A percentile compares a stretch with the other conserved stretches of the same genome.
These are phyloP conservation scores for Oryctolagus cuniculus DNA, from an alignment of 2,113 vertebrate species.

Conservation along the genomic window DNA sequence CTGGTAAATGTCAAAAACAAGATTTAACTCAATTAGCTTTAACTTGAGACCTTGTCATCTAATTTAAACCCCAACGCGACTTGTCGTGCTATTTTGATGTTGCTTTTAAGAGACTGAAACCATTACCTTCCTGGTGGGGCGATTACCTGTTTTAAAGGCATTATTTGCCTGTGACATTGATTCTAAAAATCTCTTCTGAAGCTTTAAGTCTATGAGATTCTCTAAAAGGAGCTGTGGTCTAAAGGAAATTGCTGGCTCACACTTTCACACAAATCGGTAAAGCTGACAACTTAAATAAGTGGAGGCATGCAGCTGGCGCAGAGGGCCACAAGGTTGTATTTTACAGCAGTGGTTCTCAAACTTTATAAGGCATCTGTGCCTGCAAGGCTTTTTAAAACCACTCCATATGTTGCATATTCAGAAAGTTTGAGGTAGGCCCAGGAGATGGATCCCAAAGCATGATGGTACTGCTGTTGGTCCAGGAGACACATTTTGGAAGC, in stretches of 20 bases:
- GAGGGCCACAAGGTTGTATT: neutral
- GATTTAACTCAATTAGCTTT: slow-evolving; percentile 53
- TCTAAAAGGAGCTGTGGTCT: slow-evolving; percentile 45
- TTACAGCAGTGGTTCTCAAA: neutral
- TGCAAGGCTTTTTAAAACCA: neutral
- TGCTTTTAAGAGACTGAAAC: slow-evolving; percentile 60
- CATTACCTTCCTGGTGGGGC: slow-evolving; percentile 49
- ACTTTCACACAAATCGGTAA: neutral
- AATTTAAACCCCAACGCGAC: slow-evolving; percentile 42
- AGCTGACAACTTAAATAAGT: neutral
- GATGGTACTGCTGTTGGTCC: neutral
- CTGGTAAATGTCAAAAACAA: slow-evolving; percentile 70
- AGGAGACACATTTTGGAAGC: neutral
- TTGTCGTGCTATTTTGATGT: slow-evolving; percentile 57
- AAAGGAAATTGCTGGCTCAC: neutral
- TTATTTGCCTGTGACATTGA: slow-evolving; percentile 52
- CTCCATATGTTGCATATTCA: neutral
- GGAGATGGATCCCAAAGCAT: neutral
- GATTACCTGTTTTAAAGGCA: slow-evolving; percentile 57
- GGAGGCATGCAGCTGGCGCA: neutral
- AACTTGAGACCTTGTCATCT: slow-evolving; percentile 13
- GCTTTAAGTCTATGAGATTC: slow-evolving; percentile 28
- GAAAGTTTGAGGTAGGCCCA: neutral
- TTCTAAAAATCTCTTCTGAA: slow-evolving; percentile 61
- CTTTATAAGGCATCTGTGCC: neutral